A percentile compares a stretch with the other conserved stretches of the same genome.
These are phyloP conservation scores for Brachionus asplanchnoidis DNA, from an alignment of 1,140 invertebrate species.

Conservation along the genomic window DNA sequence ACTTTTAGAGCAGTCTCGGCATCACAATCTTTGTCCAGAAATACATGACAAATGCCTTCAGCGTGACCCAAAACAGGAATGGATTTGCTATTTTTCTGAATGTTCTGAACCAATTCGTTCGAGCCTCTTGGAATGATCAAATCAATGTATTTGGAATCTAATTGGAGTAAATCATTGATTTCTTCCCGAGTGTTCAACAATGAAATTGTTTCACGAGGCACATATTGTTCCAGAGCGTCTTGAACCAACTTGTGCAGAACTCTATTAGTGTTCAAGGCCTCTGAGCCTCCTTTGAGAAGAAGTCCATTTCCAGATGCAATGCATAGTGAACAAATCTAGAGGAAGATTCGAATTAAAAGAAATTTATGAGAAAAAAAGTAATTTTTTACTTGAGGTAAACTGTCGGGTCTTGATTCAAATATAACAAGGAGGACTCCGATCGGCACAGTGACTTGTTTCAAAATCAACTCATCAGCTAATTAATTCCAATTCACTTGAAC, in stretches of 20 bases:
- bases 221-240: conserved; percentile 67
- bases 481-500: too few species aligned
- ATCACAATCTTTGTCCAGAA: conserved; percentile 84
- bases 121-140: conserved; percentile 94
- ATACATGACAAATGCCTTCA: conserved; percentile 94
- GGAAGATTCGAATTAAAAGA: neutral
- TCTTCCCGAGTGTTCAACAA: conserved; percentile 76
- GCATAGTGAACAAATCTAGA: conserved; percentile 80
- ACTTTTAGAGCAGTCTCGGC: conserved; percentile 78
- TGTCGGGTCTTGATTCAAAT: conserved; percentile 96
- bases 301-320: conserved; percentile 94
- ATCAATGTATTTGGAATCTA: conserved; percentile 87
- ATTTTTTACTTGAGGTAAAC: conserved; percentile 75
- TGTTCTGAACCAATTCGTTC: conserved; percentile 78
- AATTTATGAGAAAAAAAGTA: neutral
- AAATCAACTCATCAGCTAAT: conserved; percentile 67
- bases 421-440: conserved; percentile 96
- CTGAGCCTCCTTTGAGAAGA: conserved; percentile 90
- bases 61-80: conserved; percentile 97
- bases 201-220: conserved; percentile 48
- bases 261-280: conserved; percentile 85
- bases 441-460: conserved; percentile 86
- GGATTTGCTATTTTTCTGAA: conserved; percentile 77
- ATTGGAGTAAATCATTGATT: conserved; percentile 80
- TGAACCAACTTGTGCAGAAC: conserved; percentile 87